Conservation (phyloP, 1,140 invertebrate species). For the Brachystomella parvula region DNA sequence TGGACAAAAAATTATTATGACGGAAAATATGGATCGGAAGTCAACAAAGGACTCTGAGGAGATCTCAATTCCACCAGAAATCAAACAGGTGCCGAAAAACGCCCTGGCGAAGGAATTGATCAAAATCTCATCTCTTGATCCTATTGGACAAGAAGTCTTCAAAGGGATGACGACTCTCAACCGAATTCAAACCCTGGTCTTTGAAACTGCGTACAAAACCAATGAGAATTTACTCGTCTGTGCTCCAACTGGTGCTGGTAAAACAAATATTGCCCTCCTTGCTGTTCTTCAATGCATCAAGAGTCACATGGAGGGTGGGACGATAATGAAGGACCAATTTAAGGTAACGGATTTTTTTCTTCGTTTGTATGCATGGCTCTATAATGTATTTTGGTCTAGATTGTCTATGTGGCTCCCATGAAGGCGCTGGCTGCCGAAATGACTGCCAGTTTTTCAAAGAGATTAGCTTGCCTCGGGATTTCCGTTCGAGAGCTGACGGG, state of each 20-base stretch:
- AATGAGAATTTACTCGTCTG: slow-evolving; percentile 96
- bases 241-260: slow-evolving; percentile 92
- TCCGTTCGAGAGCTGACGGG: slow-evolving; percentile 88
- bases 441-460: slow-evolving; percentile 85
- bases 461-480: slow-evolving; percentile 68
- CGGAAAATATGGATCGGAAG: slow-evolving; percentile 63
- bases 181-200: slow-evolving; percentile 92
- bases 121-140: slow-evolving; percentile 65
- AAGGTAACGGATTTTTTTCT: too few relatives aligned
- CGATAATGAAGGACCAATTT: slow-evolving; percentile 84
- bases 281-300: slow-evolving; percentile 83
- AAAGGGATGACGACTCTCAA: slow-evolving; percentile 78
- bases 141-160: slow-evolving; percentile 79
- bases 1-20: slow-evolving; percentile 68
- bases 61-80: slow-evolving; percentile 71
- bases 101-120: slow-evolving; percentile 61
- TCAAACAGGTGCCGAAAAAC: slow-evolving; percentile 48
- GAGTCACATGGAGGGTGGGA: slow-evolving; percentile 66
- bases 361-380: too few relatives aligned
- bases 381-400: slow-evolving; percentile 50
- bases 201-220: slow-evolving; percentile 72
- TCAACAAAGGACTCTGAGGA: slow-evolving; percentile 72
- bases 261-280: slow-evolving; percentile 96
- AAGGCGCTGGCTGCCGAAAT: slow-evolving; percentile 98
- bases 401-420: slow-evolving; percentile 99